These are phyloP conservation scores for Dallia pectoralis DNA, from an alignment of 2,797 vertebrate genomes.

Conservation along the genomic window DNA sequence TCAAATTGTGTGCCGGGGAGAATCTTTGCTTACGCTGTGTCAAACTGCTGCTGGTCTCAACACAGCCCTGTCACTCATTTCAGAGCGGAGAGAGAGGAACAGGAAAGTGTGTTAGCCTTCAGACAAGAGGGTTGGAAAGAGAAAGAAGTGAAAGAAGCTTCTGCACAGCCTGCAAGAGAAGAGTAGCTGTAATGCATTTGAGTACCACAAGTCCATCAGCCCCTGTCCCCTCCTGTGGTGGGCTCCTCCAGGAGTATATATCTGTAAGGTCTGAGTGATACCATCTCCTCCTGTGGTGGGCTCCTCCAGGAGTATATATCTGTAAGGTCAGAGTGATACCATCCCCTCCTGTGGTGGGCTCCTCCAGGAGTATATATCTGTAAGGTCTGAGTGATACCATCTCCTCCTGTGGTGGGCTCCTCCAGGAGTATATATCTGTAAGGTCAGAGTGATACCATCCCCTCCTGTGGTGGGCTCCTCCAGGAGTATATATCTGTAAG, in stretches of 20 bases:
- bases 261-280: not conserved
- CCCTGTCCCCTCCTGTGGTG: constrained; percentile 37
- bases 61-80: constrained; percentile 26
- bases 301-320: no score
- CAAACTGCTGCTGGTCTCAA: constrained; percentile 42
- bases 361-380: no score
- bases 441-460: no score
- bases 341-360: no score
- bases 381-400: not conserved
- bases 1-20: constrained; percentile 20
- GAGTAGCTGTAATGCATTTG: constrained; percentile 48
- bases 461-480: no score
- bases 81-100: constrained; percentile 23
- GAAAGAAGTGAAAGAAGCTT: constrained; percentile 33
- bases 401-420: constrained; percentile 37
- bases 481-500: no score
- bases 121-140: constrained; percentile 48
- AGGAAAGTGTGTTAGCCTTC: constrained; percentile 32
- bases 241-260: constrained; percentile 35
- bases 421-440: constrained; percentile 30
- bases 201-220: constrained; percentile 50
- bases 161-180: constrained; percentile 46
- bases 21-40: constrained; percentile 31
- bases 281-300: no score
- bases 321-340: not conserved